Conservation (phyloP, 2,113 vertebrate species). For the Pygoscelis antarcticus region DNA sequence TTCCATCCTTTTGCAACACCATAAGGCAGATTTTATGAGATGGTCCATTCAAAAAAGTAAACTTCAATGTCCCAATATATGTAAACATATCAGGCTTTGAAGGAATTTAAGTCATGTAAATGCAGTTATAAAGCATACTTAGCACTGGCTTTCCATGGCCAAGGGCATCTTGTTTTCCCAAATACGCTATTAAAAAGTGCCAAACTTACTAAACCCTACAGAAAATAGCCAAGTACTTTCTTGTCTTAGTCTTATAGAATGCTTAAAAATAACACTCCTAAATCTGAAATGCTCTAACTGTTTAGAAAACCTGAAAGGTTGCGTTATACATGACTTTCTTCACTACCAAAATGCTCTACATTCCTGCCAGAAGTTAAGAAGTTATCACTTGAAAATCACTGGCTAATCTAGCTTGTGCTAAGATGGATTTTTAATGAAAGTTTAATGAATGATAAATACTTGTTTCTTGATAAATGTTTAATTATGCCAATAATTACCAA, state of each 20-base stretch:
- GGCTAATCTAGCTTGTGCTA: slow-evolving; percentile 79
- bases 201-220: slow-evolving; percentile 6
- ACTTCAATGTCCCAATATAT: background rate
- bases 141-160: slow-evolving; percentile 11
- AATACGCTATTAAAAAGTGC: slow-evolving; percentile 3
- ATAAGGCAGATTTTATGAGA: background rate
- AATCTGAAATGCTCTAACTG: slow-evolving; percentile 21
- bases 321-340: slow-evolving; percentile 1
- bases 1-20: background rate
- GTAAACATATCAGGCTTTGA: slow-evolving; percentile 7
- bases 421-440: slow-evolving; percentile 87
- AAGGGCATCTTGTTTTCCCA: slow-evolving; percentile 43
- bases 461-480: slow-evolving; percentile 87
- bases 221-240: slow-evolving; percentile 3
- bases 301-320: slow-evolving; percentile 26
- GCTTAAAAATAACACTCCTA: slow-evolving; percentile 16
- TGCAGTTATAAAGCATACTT: background rate
- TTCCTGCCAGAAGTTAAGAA: slow-evolving; percentile 75
- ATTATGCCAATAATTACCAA: slow-evolving; percentile 90
- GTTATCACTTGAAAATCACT: slow-evolving; percentile 78
- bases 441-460: slow-evolving; percentile 89
- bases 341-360: slow-evolving; percentile 28
- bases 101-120: slow-evolving; percentile 35
- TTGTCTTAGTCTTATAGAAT: background rate
- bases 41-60: background rate